Base-by-base conservation (phyloP, 2,113 vertebrate genomes). In the Lepisosteus oculatus region DNA sequence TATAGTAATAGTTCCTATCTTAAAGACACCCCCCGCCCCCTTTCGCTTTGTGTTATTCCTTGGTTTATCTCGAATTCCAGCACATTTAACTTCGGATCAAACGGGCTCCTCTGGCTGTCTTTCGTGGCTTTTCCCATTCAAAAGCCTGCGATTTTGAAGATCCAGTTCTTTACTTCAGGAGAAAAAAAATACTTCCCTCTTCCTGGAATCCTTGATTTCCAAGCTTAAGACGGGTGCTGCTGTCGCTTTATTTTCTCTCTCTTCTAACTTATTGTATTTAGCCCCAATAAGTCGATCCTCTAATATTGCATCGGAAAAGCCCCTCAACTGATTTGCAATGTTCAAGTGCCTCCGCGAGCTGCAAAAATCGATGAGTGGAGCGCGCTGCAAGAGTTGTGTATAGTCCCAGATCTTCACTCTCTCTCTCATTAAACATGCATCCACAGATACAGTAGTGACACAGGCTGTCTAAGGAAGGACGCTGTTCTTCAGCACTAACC, bases 111-210 rank as follows among this genome's bases (percentile, higher is more conserved):
- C 74, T 17, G 17, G 72, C 55, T 45, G 55, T 41, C 74, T 47
- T 42, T 70, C 61, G 45, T 61, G 14, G 64, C 44, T 72, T 63
- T 42, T 73, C 6, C 17, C 29, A 67, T 73, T 14, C 65, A 56
- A 8, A n/a, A 61, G 55, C 65, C 63, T 29, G 17, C 43, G 43
- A 67, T 72, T 62, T 8, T 71, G 65, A n/a, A 72, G 64, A 63
- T 62, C 15, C 47, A 59, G 41, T 17, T 61, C 71, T 14, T 59
- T 78, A 70, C 69, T 79, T 79, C 67, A 61, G 59, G 64, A 17
- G 54, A 42, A 51, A 51, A 51, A 69, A 67, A 68, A 41, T 65
- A 79, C 78, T 77, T 72, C 75, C 69, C 72, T 79, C 42, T 67
- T 42, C 69, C 69, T 59, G 57, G 7, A 57, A 44, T 55, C 45